These are phyloP conservation scores for Lepisosteus oculatus DNA, from an alignment of 2,113 vertebrate species.

Conservation along the genomic window DNA sequence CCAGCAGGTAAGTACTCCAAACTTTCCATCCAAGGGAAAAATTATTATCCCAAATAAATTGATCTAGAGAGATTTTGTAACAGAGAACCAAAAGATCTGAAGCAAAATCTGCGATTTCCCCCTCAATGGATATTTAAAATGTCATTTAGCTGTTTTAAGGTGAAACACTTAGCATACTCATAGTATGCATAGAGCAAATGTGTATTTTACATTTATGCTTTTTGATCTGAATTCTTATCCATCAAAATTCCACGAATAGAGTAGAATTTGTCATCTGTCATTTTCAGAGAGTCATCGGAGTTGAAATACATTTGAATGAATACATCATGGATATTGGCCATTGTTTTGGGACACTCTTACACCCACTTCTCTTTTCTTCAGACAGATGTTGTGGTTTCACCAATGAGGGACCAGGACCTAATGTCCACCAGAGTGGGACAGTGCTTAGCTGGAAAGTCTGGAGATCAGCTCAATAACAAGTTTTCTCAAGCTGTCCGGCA, in stretches of 20 bases:
- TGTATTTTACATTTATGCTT: no score
- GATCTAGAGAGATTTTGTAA: no score
- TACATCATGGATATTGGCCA: not conserved
- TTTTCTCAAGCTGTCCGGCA: slow-evolving; percentile 26
- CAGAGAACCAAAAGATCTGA: no score
- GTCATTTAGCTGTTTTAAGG: no score
- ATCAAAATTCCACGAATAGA: not conserved
- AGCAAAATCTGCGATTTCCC: no score
- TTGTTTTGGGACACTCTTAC: not conserved
- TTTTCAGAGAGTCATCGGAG: not conserved
- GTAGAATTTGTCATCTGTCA: not conserved
- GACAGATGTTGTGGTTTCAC: slow-evolving; percentile 49
- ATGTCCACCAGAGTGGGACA: slow-evolving; percentile 39
- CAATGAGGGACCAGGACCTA: slow-evolving; percentile 39
- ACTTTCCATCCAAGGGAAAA: no score
- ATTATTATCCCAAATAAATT: no score
- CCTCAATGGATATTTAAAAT: no score
- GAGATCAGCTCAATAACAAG: slow-evolving; percentile 22
- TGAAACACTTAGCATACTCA: no score
- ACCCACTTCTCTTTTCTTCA: slow-evolving; percentile 10
- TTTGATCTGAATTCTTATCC: no score
- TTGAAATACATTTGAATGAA: not conserved
- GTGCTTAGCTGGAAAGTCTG: slow-evolving; percentile 3
- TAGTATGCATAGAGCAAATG: no score
- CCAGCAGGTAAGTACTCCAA: slow-evolving; percentile 42